Base-by-base conservation (phyloP, 2,797 vertebrate species). In the Falco naumanni region DNA sequence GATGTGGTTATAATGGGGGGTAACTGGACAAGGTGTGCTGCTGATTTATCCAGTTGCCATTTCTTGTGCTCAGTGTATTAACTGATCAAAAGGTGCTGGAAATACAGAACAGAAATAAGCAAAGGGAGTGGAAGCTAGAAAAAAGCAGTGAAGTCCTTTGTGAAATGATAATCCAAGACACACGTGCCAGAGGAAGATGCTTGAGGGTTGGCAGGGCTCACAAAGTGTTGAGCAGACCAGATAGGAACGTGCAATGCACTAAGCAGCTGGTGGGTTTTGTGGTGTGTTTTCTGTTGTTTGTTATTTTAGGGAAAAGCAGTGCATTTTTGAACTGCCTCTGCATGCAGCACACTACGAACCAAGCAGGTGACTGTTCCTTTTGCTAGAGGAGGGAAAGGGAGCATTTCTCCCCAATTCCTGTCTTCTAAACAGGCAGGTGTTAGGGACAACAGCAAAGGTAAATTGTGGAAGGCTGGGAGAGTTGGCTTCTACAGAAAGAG, bases 31-130 rank as follows among this genome's bases (percentile, higher is more conserved):
- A 51, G 72, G 77, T 81, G 64, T 69, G 54, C 81, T 70, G 57
- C 57, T 95, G 93, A 92, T 93, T 96, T 91, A 91, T 78, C 72
- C 64, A 75, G 65, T 59, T 90, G 59, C 80, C 43, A 48, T 87
- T 87, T 70, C 51, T 89, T 29, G 12, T 93, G 65, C 34, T 78
- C 31, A 14, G 11, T 56, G 43, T 21, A 65, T 9, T 86, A 81
- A 64, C 69, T 84, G 79, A 88, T 86, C 61, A 81, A 69, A 97
- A 90, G 87, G 74, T 75, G 84, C 33, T 83, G 93, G 91, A 79
- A 95, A 95, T 84, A 65, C 34, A 93, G 77, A 95, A 18, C 57
- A 92, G 93, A 76, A 88, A 76, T 37, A 48, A 69, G 61, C 59
- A 77, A 37, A 90, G 31, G 87, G 86, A 43, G 48, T 93, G 59